phyloP scores from a whole-genome alignment of 2,797 vertebrate species.

The Oryzias dopingdopingensis region DNA sequence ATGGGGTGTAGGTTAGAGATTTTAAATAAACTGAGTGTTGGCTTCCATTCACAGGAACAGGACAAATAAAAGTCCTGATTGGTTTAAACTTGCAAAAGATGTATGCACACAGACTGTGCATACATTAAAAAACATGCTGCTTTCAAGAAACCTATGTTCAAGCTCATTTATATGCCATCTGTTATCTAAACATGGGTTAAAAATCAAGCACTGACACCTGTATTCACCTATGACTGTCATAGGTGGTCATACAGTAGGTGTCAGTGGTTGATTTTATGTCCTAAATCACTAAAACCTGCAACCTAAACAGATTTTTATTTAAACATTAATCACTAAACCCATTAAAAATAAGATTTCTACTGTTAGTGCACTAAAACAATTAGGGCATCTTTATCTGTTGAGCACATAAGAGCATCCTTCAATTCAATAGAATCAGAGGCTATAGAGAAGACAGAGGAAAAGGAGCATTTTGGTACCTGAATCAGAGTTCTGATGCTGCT shows the following conservation, averaged over 20 bases:
- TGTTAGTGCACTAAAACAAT: constrained; percentile 19
- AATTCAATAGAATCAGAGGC: constrained; percentile 27
- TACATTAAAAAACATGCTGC: constrained; percentile 1
- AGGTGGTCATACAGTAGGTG: constrained; percentile 1
- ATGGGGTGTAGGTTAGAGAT: constrained; percentile 1
- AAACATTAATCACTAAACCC: constrained; percentile 54
- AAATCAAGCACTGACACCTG: constrained; percentile 25
- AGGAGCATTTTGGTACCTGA: constrained; percentile 57
- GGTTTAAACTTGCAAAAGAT: constrained; percentile 20
- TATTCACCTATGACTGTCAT: constrained; percentile 41
- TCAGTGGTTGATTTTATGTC: constrained; percentile 5
- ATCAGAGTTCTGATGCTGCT: constrained; percentile 58
- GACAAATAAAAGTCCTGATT: neutral
- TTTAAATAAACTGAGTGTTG: neutral
- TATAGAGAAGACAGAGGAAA: constrained; percentile 20
- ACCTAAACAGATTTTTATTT: constrained; percentile 52
- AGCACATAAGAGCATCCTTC: constrained; percentile 7
- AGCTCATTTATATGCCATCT: constrained; percentile 7
- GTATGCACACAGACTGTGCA: constrained; percentile 31
- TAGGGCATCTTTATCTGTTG: constrained; percentile 16
- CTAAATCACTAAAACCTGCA: constrained; percentile 44
- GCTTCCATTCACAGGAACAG: constrained; percentile 4
- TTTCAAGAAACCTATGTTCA: constrained; percentile 15
- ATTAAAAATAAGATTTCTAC: constrained; percentile 32
- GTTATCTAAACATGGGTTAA: constrained; percentile 14